Percentiles rank a stretch among this genome's conserved stretches.
phyloP scores from a whole-genome alignment of 2,797 vertebrate species.

The Mus spretus region DNA sequence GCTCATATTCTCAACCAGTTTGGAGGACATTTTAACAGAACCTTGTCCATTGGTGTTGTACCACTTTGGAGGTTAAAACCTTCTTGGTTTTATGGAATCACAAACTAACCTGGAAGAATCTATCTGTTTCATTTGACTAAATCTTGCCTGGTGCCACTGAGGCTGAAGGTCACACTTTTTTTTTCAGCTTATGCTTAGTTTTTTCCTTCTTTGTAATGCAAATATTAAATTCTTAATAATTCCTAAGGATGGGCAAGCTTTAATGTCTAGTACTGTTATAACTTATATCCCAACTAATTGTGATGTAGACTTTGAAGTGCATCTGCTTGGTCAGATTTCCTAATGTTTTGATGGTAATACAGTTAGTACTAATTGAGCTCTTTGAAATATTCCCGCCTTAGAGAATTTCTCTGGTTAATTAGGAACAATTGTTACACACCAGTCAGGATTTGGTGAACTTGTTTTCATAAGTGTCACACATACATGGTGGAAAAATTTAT shows the following conservation, averaged over 20 bases:
- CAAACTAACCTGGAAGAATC: conserved; percentile 36
- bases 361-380: background rate
- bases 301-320: background rate
- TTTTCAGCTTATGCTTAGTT: background rate
- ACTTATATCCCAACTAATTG: background rate
- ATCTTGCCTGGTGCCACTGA: background rate
- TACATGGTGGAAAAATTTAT: background rate
- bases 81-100: background rate
- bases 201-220: background rate
- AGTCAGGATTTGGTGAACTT: background rate
- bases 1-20: background rate
- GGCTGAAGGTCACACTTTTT: background rate
- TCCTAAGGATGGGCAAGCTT: background rate
- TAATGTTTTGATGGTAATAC: background rate
- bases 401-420: background rate
- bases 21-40: background rate
- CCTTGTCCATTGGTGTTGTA: background rate
- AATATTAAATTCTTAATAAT: conserved; percentile 10
- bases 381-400: background rate
- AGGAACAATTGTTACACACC: background rate
- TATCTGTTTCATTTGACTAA: conserved; percentile 28
- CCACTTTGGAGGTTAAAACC: background rate
- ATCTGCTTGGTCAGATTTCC: background rate
- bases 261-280: background rate
- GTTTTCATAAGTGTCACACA: background rate